Conservation (phyloP, 2,797 vertebrate species). For the Parauchenoglanis ngamensis region DNA sequence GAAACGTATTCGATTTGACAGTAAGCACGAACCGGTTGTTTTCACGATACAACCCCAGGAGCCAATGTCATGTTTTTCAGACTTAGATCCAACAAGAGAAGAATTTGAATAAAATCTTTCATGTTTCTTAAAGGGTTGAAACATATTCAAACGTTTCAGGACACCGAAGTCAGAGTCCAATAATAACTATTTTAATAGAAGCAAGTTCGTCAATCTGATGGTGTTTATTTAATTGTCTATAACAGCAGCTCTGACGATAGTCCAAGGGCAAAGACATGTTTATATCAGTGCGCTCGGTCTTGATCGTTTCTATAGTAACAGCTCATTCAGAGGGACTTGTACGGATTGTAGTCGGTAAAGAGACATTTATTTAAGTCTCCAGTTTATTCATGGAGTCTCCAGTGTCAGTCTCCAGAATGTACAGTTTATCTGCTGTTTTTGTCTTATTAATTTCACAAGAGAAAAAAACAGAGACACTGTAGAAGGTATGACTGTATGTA, state of each 20-base stretch:
- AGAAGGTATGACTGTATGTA: not conserved
- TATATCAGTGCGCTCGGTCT: not conserved
- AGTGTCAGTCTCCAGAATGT: not conserved
- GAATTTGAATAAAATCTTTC: not conserved
- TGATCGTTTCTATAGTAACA: not conserved
- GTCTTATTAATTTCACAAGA: not conserved
- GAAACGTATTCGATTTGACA: not conserved
- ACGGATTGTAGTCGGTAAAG: not conserved
- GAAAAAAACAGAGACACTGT: not conserved
- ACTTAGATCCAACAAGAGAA: not conserved
- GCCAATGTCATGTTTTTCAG: not conserved
- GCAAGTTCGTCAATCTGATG: not conserved
- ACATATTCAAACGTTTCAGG: not conserved
- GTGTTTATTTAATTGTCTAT: not conserved
- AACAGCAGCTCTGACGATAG: not conserved
- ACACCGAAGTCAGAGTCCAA: not conserved
- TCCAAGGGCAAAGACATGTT: not conserved
- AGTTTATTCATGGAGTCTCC: not conserved
- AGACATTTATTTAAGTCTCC: not conserved
- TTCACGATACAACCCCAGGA: not conserved
- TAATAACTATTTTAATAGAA: not conserved
- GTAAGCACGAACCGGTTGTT: not conserved
- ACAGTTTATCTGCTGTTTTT: too few species aligned
- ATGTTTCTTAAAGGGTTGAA: not conserved
- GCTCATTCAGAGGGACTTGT: not conserved